Evolutionary conservation across 2,888 invertebrate species (phyloP).

Genomic region (Zele albiditarsus): DNA sequence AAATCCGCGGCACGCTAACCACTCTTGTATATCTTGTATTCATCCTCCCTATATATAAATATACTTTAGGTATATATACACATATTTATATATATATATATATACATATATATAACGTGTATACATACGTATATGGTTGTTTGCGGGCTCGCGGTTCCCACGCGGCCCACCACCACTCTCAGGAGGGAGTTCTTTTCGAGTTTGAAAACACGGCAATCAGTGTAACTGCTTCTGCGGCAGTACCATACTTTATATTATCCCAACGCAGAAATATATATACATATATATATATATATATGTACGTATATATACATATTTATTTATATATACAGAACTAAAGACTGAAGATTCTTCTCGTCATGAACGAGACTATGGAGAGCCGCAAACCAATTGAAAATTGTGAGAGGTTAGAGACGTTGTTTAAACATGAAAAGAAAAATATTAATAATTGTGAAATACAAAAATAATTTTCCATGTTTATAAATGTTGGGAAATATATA

Average conservation of each 20-base stretch:
- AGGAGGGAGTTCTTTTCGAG: slow-evolving; percentile 68
- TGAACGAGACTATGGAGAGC: slow-evolving; percentile 15
- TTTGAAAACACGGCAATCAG: slow-evolving; percentile 71
- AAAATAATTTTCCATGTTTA: not conserved
- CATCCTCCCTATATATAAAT: slow-evolving; percentile 2
- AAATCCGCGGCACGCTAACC: slow-evolving; percentile 14
- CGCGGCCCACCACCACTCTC: slow-evolving; percentile 56
- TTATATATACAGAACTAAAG: slow-evolving; percentile 6
- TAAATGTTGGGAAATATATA: slow-evolving; percentile 18
- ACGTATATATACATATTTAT: slow-evolving; percentile 13
- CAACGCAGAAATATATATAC: slow-evolving; percentile 19
- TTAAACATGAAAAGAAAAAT: not conserved
- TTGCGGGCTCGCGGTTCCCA: slow-evolving; percentile 66
- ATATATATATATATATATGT: slow-evolving; percentile 14
- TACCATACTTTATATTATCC: slow-evolving; percentile 57
- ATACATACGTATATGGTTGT: slow-evolving; percentile 51
- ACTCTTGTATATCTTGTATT: not conserved
- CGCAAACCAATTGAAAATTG: slow-evolving; percentile 42
- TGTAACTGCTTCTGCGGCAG: slow-evolving; percentile 68
- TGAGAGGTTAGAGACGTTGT: slow-evolving; percentile 7
- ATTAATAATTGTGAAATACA: slow-evolving; percentile 6
- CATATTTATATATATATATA: not conserved
- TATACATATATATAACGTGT: not conserved
- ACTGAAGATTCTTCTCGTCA: slow-evolving; percentile 10
- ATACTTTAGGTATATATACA: not conserved